Percentiles rank a stretch among this genome's conserved stretches.
phyloP scores from a whole-genome alignment of 2,113 vertebrate genomes.

The Dissostichus mawsoni region DNA sequence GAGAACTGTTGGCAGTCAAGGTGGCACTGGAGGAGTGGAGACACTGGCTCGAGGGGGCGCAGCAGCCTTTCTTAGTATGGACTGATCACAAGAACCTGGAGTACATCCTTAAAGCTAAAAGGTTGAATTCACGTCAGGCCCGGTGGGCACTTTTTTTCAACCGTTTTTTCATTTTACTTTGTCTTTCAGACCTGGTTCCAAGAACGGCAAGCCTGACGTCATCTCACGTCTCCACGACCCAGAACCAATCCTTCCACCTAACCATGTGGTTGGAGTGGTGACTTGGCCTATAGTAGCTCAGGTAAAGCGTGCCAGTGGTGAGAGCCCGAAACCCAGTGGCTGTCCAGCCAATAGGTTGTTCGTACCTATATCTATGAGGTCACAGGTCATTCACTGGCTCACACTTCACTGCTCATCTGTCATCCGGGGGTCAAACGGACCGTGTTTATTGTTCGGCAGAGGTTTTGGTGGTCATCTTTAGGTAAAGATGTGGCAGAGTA shows the following conservation, averaged over 20 bases:
- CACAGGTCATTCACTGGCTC: neutral
- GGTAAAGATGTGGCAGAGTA: neutral
- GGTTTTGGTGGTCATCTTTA: neutral
- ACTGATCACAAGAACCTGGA: too few relatives aligned
- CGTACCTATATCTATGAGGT: neutral
- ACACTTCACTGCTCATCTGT: neutral
- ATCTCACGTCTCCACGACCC: neutral
- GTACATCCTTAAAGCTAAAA: too few relatives aligned
- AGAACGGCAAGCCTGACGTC: neutral
- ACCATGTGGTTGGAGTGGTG: too few relatives aligned
- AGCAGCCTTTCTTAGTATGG: too few relatives aligned
- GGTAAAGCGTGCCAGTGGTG: too few relatives aligned
- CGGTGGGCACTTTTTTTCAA: neutral
- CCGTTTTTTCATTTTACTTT: neutral
- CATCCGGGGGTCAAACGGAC: neutral
- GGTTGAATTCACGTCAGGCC: too few relatives aligned
- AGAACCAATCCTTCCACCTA: too few relatives aligned
- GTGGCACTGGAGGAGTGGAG: too few relatives aligned
- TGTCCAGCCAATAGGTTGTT: neutral
- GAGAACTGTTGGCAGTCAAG: too few relatives aligned
- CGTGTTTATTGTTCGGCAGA: neutral
- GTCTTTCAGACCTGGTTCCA: neutral
- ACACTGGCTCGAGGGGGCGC: too few relatives aligned
- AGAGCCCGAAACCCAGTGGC: too few relatives aligned
- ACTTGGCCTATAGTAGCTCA: too few relatives aligned